Evolutionary conservation across 2,113 vertebrate genomes (phyloP).

Genomic region (Orcinus orca): DNA sequence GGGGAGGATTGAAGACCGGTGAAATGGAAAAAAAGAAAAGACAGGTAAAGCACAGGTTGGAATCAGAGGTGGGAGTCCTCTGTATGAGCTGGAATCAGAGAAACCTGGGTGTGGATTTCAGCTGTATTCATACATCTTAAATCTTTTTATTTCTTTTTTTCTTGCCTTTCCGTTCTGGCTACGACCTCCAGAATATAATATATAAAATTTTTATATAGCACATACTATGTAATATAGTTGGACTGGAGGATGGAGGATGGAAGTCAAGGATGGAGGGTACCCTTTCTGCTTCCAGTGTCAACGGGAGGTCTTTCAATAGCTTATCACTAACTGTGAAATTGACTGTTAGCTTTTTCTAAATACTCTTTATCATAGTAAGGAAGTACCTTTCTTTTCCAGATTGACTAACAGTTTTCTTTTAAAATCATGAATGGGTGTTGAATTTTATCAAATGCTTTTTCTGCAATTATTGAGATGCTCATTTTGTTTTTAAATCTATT

Average conservation of each 20-base stretch:
- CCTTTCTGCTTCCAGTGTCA: neutral
- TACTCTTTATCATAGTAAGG: neutral
- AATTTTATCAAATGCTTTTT: slow-evolving; percentile 13
- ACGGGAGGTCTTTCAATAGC: neutral
- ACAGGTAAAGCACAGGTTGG: neutral
- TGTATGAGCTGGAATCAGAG: neutral
- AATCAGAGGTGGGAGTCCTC: neutral
- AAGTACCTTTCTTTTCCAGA: neutral
- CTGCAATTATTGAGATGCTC: neutral
- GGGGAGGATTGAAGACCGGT: neutral
- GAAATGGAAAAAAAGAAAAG: neutral
- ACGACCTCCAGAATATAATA: neutral
- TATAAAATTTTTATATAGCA: neutral
- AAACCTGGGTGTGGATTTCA: neutral
- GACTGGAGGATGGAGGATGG: neutral
- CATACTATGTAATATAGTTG: neutral
- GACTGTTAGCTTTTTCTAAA: neutral
- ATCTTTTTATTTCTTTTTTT: neutral
- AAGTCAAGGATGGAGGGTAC: neutral
- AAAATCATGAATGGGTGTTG: neutral
- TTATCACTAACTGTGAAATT: neutral
- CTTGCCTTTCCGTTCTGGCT: neutral
- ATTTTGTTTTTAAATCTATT: neutral
- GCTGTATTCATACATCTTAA: neutral
- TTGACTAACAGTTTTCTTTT: slow-evolving; percentile 5